phyloP scores from a whole-genome alignment of 2,113 vertebrate species.

The Trematomus loennbergii region DNA sequence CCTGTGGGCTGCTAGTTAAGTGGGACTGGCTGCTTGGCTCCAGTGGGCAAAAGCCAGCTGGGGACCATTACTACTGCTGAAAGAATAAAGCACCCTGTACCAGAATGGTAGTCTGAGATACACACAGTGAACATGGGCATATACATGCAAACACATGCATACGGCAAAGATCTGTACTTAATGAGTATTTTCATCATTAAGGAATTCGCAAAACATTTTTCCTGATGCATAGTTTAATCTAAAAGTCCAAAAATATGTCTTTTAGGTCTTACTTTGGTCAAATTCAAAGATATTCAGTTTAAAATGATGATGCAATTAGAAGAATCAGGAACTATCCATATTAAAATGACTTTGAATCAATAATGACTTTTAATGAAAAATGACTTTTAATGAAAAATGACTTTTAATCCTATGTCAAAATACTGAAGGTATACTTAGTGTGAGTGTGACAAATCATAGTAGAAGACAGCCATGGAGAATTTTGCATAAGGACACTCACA shows the following conservation, averaged over 20 bases:
- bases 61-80: slow-evolving; percentile 72
- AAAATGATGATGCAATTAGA: too few relatives aligned
- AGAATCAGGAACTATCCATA: too few relatives aligned
- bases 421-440: background rate
- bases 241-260: too few relatives aligned
- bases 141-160: slow-evolving; percentile 38
- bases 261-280: too few relatives aligned
- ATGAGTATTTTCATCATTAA: too few relatives aligned
- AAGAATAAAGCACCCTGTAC: slow-evolving; percentile 63
- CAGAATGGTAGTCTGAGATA: slow-evolving; percentile 33
- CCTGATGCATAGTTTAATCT: too few relatives aligned
- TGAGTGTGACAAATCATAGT: background rate
- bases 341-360: too few relatives aligned
- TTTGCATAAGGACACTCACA: slow-evolving; percentile 18
- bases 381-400: too few relatives aligned
- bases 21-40: slow-evolving; percentile 69
- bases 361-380: too few relatives aligned
- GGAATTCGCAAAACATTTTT: too few relatives aligned
- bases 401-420: too few relatives aligned
- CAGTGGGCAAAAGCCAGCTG: slow-evolving; percentile 75
- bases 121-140: slow-evolving; percentile 29
- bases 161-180: background rate
- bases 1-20: slow-evolving; percentile 78
- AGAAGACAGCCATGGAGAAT: slow-evolving; percentile 11
- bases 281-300: too few relatives aligned